Percentiles rank a stretch among this genome's conserved stretches.
phyloP scores from a whole-genome alignment of 1,140 invertebrate species.

The Lordiphosa mommai region DNA sequence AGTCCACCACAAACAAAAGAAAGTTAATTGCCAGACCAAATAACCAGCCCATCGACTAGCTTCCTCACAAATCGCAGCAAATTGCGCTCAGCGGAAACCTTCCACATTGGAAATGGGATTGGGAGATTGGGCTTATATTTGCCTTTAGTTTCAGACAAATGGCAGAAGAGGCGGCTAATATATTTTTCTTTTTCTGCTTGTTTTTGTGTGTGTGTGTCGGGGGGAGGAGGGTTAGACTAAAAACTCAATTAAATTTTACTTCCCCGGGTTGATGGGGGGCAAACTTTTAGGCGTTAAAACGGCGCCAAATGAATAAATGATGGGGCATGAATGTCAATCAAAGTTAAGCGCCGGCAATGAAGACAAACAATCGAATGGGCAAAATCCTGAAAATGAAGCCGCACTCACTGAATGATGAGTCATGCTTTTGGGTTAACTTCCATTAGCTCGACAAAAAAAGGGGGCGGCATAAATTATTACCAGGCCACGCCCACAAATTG shows the following conservation, averaged over 20 bases:
- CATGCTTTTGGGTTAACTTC: conserved; percentile 42
- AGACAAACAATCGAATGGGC: conserved; percentile 47
- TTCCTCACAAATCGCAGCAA: conserved; percentile 14
- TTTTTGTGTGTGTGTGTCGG: background rate
- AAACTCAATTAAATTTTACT: conserved; percentile 45
- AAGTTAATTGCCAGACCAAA: conserved; percentile 60
- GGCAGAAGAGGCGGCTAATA: conserved; percentile 30
- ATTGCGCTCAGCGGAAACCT: background rate
- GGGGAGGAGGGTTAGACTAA: conserved; percentile 2
- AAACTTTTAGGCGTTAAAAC: conserved; percentile 60
- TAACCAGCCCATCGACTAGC: conserved; percentile 32
- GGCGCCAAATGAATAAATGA: conserved; percentile 73
- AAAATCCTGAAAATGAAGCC: conserved; percentile 32
- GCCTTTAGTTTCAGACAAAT: conserved; percentile 30
- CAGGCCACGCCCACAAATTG: conserved; percentile 66
- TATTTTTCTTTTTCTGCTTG: conserved; percentile 7
- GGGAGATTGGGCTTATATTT: conserved; percentile 38
- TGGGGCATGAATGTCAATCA: conserved; percentile 75
- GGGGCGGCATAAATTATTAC: conserved; percentile 63
- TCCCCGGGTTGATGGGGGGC: background rate
- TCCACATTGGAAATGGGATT: background rate
- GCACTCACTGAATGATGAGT: conserved; percentile 55
- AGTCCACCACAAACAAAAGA: conserved; percentile 58
- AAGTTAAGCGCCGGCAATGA: conserved; percentile 58
- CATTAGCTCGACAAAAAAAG: conserved; percentile 35